Evolutionary conservation across 1,140 invertebrate species (phyloP).

Genomic region (Mesaphorura yosii): DNA sequence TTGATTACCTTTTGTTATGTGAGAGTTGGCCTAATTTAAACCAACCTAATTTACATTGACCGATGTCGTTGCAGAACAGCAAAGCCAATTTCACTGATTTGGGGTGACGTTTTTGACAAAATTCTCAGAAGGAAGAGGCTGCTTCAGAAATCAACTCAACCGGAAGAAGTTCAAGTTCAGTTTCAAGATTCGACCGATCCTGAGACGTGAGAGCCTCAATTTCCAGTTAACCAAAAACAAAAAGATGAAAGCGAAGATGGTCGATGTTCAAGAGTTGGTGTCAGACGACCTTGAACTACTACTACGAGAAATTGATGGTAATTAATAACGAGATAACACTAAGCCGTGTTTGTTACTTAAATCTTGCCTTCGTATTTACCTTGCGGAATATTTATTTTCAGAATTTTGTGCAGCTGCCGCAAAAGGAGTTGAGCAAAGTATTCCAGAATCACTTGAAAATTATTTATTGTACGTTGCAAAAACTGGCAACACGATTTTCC

Average conservation of each 20-base stretch:
- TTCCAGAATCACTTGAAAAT: constrained; percentile 79
- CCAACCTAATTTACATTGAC: no score
- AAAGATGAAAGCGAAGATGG: constrained; percentile 24
- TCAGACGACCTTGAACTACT: constrained; percentile 25
- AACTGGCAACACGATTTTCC: constrained; percentile 86
- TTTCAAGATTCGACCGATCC: no score
- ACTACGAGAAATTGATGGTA: constrained; percentile 26
- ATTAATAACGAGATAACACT: background rate
- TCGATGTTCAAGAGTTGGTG: constrained; percentile 16
- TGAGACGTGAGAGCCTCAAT: no score
- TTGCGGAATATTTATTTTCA: background rate
- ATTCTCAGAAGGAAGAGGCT: no score
- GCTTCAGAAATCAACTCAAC: no score
- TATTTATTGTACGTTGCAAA: constrained; percentile 81
- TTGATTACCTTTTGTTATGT: no score
- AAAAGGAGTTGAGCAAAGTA: constrained; percentile 44
- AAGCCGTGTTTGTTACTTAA: background rate
- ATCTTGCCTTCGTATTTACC: background rate
- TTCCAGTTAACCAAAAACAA: no score
- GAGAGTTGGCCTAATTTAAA: no score
- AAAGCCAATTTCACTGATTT: no score
- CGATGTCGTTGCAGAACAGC: no score
- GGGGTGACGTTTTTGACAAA: no score
- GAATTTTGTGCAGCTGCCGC: constrained; percentile 16
- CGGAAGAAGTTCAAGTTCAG: no score